These are phyloP conservation scores for Cairina moschata DNA, from an alignment of 2,113 vertebrate genomes.

Conservation along the genomic window DNA sequence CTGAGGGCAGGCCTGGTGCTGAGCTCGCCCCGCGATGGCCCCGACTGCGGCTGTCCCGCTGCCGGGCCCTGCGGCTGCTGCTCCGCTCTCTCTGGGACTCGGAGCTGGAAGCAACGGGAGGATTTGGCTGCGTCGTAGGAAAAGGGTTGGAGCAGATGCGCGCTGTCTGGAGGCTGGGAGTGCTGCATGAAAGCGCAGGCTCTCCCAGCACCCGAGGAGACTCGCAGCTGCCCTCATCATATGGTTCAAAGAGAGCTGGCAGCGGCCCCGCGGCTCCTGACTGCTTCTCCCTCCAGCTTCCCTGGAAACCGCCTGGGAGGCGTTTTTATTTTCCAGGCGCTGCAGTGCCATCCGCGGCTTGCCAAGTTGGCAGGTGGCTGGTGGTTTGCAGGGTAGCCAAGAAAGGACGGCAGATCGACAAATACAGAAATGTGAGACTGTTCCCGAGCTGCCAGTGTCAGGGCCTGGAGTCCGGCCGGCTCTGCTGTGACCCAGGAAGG, in stretches of 20 bases:
- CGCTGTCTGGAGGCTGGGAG: not conserved
- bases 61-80: not conserved
- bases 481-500: not conserved
- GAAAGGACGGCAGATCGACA: not conserved
- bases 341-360: not conserved
- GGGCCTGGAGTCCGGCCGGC: not conserved
- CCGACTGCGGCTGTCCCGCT: fast-evolving
- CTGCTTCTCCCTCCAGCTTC: conserved; percentile 22
- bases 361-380: conserved; percentile 12
- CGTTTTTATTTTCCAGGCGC: not conserved
- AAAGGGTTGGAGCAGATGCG: not conserved
- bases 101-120: not conserved
- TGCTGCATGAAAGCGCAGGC: not conserved
- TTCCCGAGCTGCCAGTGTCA: not conserved
- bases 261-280: not conserved
- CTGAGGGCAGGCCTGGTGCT: not conserved
- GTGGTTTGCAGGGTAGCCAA: not conserved
- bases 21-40: not conserved
- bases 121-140: not conserved
- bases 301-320: not conserved
- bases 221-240: not conserved
- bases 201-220: not conserved
- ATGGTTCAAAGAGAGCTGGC: not conserved
- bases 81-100: not conserved
- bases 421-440: not conserved